Evolutionary conservation across 2,888 invertebrate species (phyloP).

Genomic region (Eilema caniola): DNA sequence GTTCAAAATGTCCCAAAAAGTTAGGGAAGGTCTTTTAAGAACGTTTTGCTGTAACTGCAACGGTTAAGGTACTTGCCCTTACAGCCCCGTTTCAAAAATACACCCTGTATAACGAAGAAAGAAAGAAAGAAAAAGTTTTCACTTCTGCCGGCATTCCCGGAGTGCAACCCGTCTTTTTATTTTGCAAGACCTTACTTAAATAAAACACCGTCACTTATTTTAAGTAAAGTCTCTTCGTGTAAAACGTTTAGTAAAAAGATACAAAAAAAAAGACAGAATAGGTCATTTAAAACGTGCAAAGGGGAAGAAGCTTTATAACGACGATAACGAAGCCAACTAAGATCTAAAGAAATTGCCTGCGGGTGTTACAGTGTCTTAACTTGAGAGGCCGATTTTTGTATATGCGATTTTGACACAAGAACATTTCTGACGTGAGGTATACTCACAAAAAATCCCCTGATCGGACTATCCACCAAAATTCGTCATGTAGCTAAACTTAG

Average conservation of each 20-base stretch:
- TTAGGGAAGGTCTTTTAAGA: too few relatives aligned
- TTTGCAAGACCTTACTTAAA: too few relatives aligned
- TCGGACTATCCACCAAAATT: slow-evolving; percentile 8
- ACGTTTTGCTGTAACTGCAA: too few relatives aligned
- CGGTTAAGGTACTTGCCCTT: too few relatives aligned
- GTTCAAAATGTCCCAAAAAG: too few relatives aligned
- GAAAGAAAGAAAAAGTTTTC: too few relatives aligned
- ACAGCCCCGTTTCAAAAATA: too few relatives aligned
- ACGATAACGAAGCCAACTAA: slow-evolving; percentile 34
- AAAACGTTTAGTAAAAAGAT: slow-evolving; percentile 27
- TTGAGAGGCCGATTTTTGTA: slow-evolving; percentile 21
- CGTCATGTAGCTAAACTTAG: background rate
- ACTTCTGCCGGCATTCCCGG: too few relatives aligned
- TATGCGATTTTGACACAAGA: slow-evolving; percentile 15
- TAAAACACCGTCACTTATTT: background rate
- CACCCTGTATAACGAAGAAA: too few relatives aligned
- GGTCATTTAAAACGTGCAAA: slow-evolving; percentile 28
- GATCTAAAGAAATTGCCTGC: slow-evolving; percentile 36
- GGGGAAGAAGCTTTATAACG: slow-evolving; percentile 22
- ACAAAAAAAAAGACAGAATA: slow-evolving; percentile 31
- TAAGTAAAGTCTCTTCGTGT: slow-evolving; percentile 8
- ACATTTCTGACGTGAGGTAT: background rate
- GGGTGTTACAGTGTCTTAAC: slow-evolving; percentile 25
- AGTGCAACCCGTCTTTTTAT: too few relatives aligned
- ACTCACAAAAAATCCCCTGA: background rate